A percentile compares a stretch with the other conserved stretches of the same genome.
phyloP scores from a whole-genome alignment of 2,113 vertebrate genomes.

The human region GRCh38 chr14:56632001-56632500 shows the following conservation, averaged over 20 bases:
- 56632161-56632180: neutral
- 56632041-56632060: neutral
- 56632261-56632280: neutral
- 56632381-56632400: neutral
- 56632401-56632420: neutral
- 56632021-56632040: neutral
- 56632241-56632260: neutral
- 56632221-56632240: neutral
- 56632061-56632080: neutral
- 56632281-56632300: neutral
- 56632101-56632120: neutral
- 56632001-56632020: neutral
- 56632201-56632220: neutral
- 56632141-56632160: neutral
- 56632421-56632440: neutral
- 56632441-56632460: neutral
- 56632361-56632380: neutral
- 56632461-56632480: neutral
- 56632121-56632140: neutral
- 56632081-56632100: neutral
- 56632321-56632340: neutral
- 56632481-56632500: neutral
- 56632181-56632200: neutral
- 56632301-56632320: neutral
- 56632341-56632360: neutral